Evolutionary conservation across 1,140 invertebrate species (phyloP).

Genomic region (Drosophila micromelanica): DNA sequence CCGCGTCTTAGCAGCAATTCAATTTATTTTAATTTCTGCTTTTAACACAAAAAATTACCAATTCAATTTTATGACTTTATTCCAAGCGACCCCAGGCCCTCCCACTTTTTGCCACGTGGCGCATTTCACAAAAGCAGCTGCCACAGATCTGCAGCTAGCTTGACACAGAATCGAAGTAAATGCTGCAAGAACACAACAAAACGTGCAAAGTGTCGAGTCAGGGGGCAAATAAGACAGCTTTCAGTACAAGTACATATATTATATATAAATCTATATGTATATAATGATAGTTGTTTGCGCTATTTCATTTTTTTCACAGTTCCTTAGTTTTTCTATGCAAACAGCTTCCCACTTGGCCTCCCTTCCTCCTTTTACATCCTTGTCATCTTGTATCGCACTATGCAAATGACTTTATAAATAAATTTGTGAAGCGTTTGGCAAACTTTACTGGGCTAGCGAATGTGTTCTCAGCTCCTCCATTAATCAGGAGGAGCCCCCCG

Average conservation of each 20-base stretch:
- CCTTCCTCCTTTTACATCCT: not conserved
- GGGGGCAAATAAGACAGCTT: not conserved
- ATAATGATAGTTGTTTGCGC: slow-evolving; percentile 49
- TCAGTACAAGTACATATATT: slow-evolving; percentile 8
- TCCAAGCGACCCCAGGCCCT: slow-evolving; percentile 17
- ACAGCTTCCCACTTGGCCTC: slow-evolving; percentile 28
- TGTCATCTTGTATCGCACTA: slow-evolving; percentile 55
- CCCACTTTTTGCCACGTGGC: slow-evolving; percentile 53
- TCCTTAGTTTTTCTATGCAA: slow-evolving; percentile 61
- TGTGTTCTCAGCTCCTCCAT: slow-evolving; percentile 4
- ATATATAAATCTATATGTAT: not conserved
- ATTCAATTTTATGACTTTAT: slow-evolving; percentile 83
- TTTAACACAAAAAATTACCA: slow-evolving; percentile 83
- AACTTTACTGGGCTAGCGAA: slow-evolving; percentile 34
- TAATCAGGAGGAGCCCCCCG: not conserved
- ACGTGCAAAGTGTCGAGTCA: slow-evolving; percentile 1
- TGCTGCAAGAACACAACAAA: slow-evolving; percentile 30
- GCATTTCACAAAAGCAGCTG: slow-evolving; percentile 47
- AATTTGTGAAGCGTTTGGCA: slow-evolving; percentile 54
- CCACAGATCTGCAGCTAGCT: slow-evolving; percentile 45
- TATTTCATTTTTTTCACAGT: slow-evolving; percentile 39
- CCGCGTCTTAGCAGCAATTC: slow-evolving; percentile 76
- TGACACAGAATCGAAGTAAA: slow-evolving; percentile 61
- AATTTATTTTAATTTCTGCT: slow-evolving; percentile 83
- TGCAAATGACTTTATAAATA: slow-evolving; percentile 78